phyloP scores from a whole-genome alignment of 2,113 vertebrate genomes.

The Anarhynchus alexandrinus region DNA sequence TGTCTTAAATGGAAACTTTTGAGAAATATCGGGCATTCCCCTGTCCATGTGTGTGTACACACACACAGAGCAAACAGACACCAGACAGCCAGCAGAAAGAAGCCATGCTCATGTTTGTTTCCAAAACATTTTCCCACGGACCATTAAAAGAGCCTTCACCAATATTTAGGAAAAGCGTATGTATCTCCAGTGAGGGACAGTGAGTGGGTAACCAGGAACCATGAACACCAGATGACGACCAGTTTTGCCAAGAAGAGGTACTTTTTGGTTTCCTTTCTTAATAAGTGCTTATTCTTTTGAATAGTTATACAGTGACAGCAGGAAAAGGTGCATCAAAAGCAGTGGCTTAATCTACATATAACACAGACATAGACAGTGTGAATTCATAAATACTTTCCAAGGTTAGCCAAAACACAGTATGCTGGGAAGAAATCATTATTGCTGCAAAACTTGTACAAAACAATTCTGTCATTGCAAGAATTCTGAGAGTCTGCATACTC shows the following conservation, averaged over 20 bases:
- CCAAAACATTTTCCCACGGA: not conserved
- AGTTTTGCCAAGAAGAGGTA: not conserved
- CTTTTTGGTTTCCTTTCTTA: not conserved
- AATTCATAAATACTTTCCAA: not conserved
- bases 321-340: not conserved
- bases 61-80: not conserved
- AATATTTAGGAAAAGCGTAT: not conserved
- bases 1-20: not conserved
- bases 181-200: not conserved
- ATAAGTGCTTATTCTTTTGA: not conserved
- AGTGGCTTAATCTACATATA: not conserved
- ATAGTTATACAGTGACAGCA: not conserved
- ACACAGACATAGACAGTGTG: not conserved
- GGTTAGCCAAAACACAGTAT: not conserved
- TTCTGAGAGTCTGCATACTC: not conserved
- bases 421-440: not conserved
- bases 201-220: not conserved
- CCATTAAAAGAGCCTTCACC: not conserved
- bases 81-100: not conserved
- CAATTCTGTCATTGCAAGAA: not conserved
- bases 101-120: not conserved
- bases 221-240: not conserved
- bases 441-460: not conserved
- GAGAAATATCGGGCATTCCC: not conserved
- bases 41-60: rapidly evolving